Conservation (phyloP, 2,888 invertebrate genomes). For the Tenthredo scrophulariae region DNA sequence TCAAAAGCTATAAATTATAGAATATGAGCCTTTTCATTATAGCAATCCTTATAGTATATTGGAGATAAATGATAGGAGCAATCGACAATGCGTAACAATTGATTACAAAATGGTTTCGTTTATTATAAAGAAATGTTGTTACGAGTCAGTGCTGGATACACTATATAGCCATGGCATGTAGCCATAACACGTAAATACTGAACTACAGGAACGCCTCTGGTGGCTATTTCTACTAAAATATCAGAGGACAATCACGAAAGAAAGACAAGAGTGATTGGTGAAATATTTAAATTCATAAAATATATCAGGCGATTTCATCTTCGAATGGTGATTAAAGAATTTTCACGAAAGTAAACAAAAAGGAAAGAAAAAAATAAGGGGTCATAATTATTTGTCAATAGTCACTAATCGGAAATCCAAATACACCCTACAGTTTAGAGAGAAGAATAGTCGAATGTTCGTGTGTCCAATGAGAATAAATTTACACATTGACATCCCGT, state of each 20-base stretch:
- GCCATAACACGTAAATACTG: slow-evolving; percentile 29
- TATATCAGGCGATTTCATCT: background rate
- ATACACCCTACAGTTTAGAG: slow-evolving; percentile 5
- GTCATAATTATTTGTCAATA: background rate
- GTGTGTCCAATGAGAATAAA: background rate
- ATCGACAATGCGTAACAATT: background rate
- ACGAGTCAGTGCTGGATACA: background rate
- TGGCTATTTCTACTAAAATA: slow-evolving; percentile 25
- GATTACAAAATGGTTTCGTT: slow-evolving; percentile 35
- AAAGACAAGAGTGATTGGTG: background rate
- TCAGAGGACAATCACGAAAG: slow-evolving; percentile 1
- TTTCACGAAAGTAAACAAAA: slow-evolving; percentile 16
- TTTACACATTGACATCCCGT: background rate
- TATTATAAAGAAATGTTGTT: slow-evolving; percentile 33
- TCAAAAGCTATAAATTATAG: background rate
- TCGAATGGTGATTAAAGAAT: background rate
- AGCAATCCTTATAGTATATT: background rate
- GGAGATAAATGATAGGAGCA: background rate
- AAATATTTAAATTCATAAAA: background rate
- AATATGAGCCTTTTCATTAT: background rate
- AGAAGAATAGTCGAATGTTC: background rate
- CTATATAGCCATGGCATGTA: background rate
- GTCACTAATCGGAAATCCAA: background rate
- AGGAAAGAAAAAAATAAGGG: background rate
- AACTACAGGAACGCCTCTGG: slow-evolving; percentile 27